Conservation (phyloP, 2,797 vertebrate species). For the Moxostoma hubbsi region DNA sequence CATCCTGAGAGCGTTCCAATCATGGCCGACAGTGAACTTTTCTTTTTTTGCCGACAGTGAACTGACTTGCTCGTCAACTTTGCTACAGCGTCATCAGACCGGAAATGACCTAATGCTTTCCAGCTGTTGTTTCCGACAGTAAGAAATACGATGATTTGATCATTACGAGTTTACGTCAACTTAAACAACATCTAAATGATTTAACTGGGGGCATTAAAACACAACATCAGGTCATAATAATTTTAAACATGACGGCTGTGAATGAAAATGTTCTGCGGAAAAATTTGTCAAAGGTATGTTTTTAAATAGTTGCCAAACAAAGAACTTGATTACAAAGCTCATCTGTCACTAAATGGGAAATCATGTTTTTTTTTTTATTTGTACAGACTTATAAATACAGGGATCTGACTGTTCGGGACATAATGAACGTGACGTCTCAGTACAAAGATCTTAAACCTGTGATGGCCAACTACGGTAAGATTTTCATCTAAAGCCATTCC, state of each 20-base stretch:
- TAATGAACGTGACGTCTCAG: conserved; percentile 85
- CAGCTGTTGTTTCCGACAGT: conserved; percentile 11
- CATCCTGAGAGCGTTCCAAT: no score
- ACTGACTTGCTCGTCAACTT: no score
- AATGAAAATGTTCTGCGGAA: conserved; percentile 45
- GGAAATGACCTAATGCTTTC: conserved; percentile 18
- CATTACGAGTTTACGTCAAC: neutral
- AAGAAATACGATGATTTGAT: neutral
- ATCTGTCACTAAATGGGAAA: neutral
- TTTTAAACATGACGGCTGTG: conserved; percentile 30
- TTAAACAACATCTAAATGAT: neutral
- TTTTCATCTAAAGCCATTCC: neutral
- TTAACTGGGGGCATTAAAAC: neutral
- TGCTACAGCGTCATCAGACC: conserved; percentile 13
- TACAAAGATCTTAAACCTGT: conserved; percentile 97
- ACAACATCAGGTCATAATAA: neutral
- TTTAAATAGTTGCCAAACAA: neutral
- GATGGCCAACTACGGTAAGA: conserved; percentile 91
- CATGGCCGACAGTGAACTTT: no score
- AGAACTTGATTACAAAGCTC: neutral
- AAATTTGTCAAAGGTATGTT: conserved; percentile 49
- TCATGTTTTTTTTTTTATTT: neutral
- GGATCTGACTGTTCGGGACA: conserved; percentile 92
- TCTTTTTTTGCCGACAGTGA: neutral
- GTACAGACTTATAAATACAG: conserved; percentile 92